A percentile compares a stretch with the other conserved stretches of the same genome.
Conservation (phyloP, 1,140 invertebrate species). For the Acromyrmex heyeri region DNA sequence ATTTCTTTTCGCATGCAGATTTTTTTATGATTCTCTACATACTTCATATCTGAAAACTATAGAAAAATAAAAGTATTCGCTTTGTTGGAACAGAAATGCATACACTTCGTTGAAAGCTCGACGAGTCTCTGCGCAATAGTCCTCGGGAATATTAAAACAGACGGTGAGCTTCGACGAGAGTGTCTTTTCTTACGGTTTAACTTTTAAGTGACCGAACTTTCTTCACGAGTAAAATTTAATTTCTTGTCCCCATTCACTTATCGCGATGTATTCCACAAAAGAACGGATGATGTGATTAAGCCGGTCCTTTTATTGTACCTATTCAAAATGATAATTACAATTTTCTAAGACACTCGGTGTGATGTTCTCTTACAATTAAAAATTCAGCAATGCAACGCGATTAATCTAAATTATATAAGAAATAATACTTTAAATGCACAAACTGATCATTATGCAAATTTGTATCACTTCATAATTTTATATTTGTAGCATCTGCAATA, state of each 20-base stretch:
- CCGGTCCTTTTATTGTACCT: not conserved
- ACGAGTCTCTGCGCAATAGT: conserved; percentile 27
- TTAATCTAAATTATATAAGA: not conserved
- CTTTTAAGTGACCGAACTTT: conserved; percentile 49
- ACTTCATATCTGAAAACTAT: not conserved
- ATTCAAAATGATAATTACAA: conserved; percentile 29
- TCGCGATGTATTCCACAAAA: conserved; percentile 12
- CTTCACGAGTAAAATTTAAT: conserved; percentile 44
- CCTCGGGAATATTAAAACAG: conserved; percentile 28
- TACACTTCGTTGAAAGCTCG: conserved; percentile 22
- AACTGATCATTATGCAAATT: not conserved
- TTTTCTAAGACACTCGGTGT: not conserved
- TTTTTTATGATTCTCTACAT: conserved; percentile 4
- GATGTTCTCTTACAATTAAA: not conserved
- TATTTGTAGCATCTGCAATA: not conserved
- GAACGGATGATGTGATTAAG: conserved; percentile 10
- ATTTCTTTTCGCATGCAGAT: not conserved
- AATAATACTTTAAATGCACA: not conserved
- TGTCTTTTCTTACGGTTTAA: conserved; percentile 43
- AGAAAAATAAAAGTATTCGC: conserved; percentile 1
- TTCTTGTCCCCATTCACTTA: conserved; percentile 29
- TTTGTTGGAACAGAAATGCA: conserved; percentile 10
- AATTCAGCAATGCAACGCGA: not conserved
- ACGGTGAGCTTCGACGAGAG: not conserved
- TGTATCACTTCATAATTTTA: not conserved